Conservation (phyloP, 2,113 vertebrate species). For the Perca flavescens region DNA sequence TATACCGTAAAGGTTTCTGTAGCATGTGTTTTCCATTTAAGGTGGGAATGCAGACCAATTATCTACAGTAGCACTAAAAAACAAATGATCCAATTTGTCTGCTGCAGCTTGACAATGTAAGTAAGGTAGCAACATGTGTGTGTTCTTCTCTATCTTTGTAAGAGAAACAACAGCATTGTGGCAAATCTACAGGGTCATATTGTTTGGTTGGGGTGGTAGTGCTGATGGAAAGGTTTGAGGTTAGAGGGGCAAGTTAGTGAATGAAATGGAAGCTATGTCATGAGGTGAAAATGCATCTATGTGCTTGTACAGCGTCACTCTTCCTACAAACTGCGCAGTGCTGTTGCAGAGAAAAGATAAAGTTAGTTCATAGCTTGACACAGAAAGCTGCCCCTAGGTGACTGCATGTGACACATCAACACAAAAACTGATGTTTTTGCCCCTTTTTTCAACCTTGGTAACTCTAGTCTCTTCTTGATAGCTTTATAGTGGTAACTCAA, state of each 20-base stretch:
- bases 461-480: constrained; percentile 12
- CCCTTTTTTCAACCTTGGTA: constrained; percentile 18
- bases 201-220: not conserved
- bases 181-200: not conserved
- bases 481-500: constrained; percentile 29
- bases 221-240: not conserved
- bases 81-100: constrained; percentile 17
- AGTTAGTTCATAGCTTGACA: not conserved
- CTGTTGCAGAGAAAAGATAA: not conserved
- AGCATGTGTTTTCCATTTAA: constrained; percentile 35
- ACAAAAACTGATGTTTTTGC: constrained; percentile 14
- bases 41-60: not conserved
- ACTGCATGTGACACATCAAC: constrained; percentile 24
- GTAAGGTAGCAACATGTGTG: not conserved
- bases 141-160: not conserved
- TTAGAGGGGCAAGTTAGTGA: not conserved
- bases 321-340: not conserved
- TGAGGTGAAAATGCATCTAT: not conserved
- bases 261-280: not conserved
- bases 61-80: not conserved
- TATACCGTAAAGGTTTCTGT: not conserved
- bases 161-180: not conserved
- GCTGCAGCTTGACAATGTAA: not conserved
- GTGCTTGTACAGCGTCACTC: not conserved
- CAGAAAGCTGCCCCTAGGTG: not conserved